These are phyloP conservation scores for Osedax frankpressi DNA, from an alignment of 2,888 invertebrate species.

Conservation along the genomic window DNA sequence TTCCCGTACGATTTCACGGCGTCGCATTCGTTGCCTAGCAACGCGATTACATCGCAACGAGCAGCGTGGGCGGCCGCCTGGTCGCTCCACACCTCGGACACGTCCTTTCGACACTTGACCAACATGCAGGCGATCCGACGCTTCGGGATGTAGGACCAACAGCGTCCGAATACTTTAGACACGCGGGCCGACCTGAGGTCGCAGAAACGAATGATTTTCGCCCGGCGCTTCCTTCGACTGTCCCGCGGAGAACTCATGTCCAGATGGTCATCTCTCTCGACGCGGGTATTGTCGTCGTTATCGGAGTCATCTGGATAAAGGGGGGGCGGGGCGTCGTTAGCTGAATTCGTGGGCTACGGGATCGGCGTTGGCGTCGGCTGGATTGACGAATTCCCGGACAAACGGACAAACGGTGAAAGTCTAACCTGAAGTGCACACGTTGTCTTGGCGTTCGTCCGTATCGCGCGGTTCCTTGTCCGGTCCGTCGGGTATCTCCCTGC, in stretches of 20 bases:
- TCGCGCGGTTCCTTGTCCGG: background rate
- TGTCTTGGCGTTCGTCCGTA: background rate
- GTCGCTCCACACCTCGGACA: background rate
- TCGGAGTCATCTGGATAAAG: background rate
- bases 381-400: no score
- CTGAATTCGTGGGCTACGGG: no score
- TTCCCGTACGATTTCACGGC: background rate
- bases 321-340: background rate
- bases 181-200: background rate
- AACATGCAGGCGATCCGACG: background rate
- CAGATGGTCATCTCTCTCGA: background rate
- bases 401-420: no score
- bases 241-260: background rate
- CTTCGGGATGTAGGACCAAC: background rate
- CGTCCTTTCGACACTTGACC: background rate
- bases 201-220: background rate
- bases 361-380: no score
- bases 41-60: background rate
- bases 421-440: background rate
- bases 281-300: slow-evolving; percentile 33
- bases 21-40: background rate
- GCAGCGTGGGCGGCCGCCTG: background rate
- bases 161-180: background rate
- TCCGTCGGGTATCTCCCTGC: background rate
- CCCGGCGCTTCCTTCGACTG: background rate